Evolutionary conservation across 2,888 invertebrate genomes (phyloP), one percentile per base, ranked within the genome.

Genomic region (Graphium colonna): DNA sequence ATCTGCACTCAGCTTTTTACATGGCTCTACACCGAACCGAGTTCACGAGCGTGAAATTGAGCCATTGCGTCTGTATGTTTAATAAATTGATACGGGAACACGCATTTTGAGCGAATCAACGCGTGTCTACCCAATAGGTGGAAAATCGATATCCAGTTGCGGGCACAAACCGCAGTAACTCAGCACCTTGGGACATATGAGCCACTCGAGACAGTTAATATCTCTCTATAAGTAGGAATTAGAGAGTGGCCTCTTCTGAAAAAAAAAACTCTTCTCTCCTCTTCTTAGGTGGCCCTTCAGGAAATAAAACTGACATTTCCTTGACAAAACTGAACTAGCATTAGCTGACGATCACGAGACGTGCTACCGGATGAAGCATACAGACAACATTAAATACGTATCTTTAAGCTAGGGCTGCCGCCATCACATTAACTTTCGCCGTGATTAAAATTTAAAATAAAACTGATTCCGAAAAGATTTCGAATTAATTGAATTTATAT

Each of bases 141-240:
- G 83, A 82, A 82, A 82, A 83, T 81, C 79, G 77, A 83, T 83
- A 79, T 73, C 65, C 70, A 71, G 78, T 77, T 80, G 82, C 75
- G 75, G 79, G 77, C 74, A 71, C 60, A 69, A 75, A 83, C 83
- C 82, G 63, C 84, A 82, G 81, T 77, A 83, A 81, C 67, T 64
- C 59, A 60, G 75, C 76, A 78, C 79, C 74, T 12, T 13, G n/a
- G 59, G 64, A 62, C 64, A 68, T 67, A 63, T 56, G 56, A 69
- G 60, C 64, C 64, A 65, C 59, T 7, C 51, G 12, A 21, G 40
- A 51, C 52, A 42, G 17, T 42, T 47, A 36, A 28, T 36, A 52
- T 46, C 42, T 42, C 33, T 44, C n/a, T n/a, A 51, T 38, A 16
- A 12, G 28, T 26, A n/a, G n/a, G 18, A 51, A 26, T 44, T 38